A percentile compares a stretch with the other conserved stretches of the same genome.
Evolutionary conservation across 2,113 vertebrate genomes (phyloP).

Genomic region (Heptranchias perlo): DNA sequence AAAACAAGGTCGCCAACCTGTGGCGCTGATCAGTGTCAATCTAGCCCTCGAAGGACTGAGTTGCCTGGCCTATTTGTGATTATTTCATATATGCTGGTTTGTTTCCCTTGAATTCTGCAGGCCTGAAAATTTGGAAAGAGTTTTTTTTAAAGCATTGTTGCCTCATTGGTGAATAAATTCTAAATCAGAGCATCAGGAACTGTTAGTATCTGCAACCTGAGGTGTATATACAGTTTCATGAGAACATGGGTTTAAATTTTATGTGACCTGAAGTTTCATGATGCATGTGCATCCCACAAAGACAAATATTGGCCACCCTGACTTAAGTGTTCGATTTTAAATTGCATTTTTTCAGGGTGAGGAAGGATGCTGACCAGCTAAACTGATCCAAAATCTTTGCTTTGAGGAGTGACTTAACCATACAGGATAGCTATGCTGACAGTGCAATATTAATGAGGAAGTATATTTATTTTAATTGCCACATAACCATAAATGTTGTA

Average conservation of each 20-base stretch:
- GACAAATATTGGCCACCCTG: background rate
- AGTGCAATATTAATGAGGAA: constrained; percentile 1
- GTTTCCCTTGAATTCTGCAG: background rate
- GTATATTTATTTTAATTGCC: constrained; percentile 13
- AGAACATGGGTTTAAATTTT: background rate
- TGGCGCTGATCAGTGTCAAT: background rate
- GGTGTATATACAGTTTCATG: background rate
- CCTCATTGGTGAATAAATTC: too few relatives aligned
- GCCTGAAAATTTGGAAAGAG: background rate
- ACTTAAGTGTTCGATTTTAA: background rate
- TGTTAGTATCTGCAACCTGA: background rate
- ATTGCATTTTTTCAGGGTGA: background rate
- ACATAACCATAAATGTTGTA: background rate
- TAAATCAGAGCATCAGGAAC: background rate
- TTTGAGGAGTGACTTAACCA: background rate
- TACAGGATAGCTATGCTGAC: background rate
- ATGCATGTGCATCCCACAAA: background rate
- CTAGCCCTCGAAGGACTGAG: background rate
- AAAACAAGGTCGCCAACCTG: background rate
- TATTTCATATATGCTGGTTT: background rate
- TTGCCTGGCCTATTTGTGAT: background rate
- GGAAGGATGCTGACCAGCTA: background rate
- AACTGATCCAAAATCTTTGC: background rate
- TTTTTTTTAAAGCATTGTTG: background rate
- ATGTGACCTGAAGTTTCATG: background rate